phyloP scores from a whole-genome alignment of 1,140 invertebrate genomes.

The Pseudachorutes palmiensis region DNA sequence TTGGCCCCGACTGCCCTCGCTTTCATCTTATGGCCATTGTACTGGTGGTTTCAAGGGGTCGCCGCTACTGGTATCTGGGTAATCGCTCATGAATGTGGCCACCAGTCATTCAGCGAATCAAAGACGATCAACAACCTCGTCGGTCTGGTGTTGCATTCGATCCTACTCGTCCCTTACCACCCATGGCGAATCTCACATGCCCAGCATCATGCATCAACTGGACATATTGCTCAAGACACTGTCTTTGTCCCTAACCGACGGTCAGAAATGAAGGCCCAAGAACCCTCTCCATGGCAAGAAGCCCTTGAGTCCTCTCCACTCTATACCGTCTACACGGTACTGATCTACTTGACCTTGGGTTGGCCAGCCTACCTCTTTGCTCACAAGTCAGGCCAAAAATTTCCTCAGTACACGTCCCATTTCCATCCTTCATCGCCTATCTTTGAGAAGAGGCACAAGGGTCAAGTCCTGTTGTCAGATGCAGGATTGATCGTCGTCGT shows the following conservation, averaged over 20 bases:
- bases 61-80: slow-evolving; percentile 13
- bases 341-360: slow-evolving; percentile 2
- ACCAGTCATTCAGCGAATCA: slow-evolving; percentile 11
- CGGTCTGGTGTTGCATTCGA: slow-evolving; percentile 5
- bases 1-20: background rate
- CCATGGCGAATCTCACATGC: slow-evolving; percentile 16
- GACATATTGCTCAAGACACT: slow-evolving; percentile 5
- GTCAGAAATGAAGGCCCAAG: background rate
- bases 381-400: slow-evolving; percentile 15
- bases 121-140: slow-evolving; percentile 15
- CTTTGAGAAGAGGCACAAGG: slow-evolving; percentile 12
- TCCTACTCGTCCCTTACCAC: slow-evolving; percentile 12
- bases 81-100: slow-evolving; percentile 17
- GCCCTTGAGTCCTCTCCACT: background rate
- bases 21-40: background rate
- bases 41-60: slow-evolving; percentile 17
- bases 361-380: slow-evolving; percentile 15
- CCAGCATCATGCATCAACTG: slow-evolving; percentile 16
- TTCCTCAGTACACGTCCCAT: background rate
- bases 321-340: background rate
- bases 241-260: slow-evolving; percentile 14
- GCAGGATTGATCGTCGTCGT: background rate
- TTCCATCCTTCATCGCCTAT: slow-evolving; percentile 6
- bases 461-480: slow-evolving; percentile 12
- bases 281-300: slow-evolving; percentile 10